Conservation (phyloP, 2,113 vertebrate genomes). For the Toxotes jaculatrix region DNA sequence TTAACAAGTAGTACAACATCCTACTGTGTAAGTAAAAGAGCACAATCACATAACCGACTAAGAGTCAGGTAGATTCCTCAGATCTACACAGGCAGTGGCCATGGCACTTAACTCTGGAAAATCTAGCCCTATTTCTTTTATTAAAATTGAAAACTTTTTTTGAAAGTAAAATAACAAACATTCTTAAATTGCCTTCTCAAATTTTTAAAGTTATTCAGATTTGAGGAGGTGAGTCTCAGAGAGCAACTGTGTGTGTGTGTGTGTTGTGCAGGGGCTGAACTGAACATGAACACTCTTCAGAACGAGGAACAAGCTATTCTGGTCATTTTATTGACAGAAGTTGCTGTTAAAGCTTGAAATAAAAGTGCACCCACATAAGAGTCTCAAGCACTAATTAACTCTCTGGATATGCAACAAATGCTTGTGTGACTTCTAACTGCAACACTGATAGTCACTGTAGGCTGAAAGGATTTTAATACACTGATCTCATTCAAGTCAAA, state of each 20-base stretch:
- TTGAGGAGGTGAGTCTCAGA: not conserved
- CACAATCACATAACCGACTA: not conserved
- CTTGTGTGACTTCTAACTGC: not conserved
- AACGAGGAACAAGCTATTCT: not conserved
- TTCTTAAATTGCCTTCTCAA: not conserved
- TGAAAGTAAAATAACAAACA: not conserved
- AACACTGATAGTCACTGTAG: not conserved
- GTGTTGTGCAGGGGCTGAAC: constrained; percentile 2
- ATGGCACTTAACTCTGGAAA: not conserved
- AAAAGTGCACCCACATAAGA: not conserved
- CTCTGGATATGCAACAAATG: not conserved
- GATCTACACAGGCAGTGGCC: not conserved
- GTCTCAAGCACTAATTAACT: constrained; percentile 1
- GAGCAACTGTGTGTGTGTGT: not conserved
- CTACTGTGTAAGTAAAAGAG: not conserved
- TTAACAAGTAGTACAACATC: not conserved
- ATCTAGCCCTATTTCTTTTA: not conserved
- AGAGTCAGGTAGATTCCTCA: not conserved
- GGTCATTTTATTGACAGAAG: constrained; percentile 1
- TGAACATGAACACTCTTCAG: not conserved
- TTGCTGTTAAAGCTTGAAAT: constrained; percentile 18
- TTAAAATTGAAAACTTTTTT: not conserved
- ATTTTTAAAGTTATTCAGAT: constrained; percentile 13
- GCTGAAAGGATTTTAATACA: not conserved
- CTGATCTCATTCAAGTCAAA: not conserved